These are phyloP conservation scores for Drosophila busckii DNA, from an alignment of 1,140 invertebrate genomes.

Conservation along the genomic window DNA sequence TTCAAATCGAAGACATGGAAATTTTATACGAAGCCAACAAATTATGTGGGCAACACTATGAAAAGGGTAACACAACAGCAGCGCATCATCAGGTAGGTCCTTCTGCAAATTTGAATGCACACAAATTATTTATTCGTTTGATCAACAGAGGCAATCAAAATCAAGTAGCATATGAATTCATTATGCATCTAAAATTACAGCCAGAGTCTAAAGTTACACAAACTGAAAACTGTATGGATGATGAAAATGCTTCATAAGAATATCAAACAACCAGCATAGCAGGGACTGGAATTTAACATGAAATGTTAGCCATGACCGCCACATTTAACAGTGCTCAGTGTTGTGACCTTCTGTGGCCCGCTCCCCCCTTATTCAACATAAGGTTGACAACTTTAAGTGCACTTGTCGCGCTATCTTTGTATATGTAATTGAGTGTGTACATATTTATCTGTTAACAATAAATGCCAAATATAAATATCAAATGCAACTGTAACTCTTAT, in stretches of 20 bases:
- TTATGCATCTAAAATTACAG: slow-evolving; percentile 64
- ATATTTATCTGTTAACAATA: slow-evolving; percentile 41
- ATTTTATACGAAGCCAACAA: slow-evolving; percentile 51
- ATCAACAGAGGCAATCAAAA: slow-evolving; percentile 14
- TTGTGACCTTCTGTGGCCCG: too few relatives aligned
- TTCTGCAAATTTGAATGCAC: slow-evolving; percentile 55
- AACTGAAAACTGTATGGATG: slow-evolving; percentile 10
- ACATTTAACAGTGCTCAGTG: too few relatives aligned
- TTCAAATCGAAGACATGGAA: slow-evolving; percentile 62
- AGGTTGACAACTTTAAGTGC: slow-evolving; percentile 36
- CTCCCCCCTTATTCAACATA: too few relatives aligned
- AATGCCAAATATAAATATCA: slow-evolving; percentile 23
- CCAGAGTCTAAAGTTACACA: slow-evolving; percentile 55
- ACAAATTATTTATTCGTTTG: slow-evolving; percentile 35
- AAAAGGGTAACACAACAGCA: slow-evolving; percentile 16
- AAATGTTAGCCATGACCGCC: too few relatives aligned
- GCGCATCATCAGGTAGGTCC: slow-evolving; percentile 69
- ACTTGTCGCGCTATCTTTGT: slow-evolving; percentile 48
- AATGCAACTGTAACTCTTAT: slow-evolving; percentile 41
- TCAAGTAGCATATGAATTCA: slow-evolving; percentile 43
- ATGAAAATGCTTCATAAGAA: too few relatives aligned
- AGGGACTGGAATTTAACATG: too few relatives aligned
- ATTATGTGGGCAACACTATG: slow-evolving; percentile 50
- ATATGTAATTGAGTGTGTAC: too few relatives aligned
- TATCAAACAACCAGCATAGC: too few relatives aligned